These are phyloP conservation scores for Sebastes hubbsi DNA, from an alignment of 2,797 vertebrate genomes.

Conservation along the genomic window DNA sequence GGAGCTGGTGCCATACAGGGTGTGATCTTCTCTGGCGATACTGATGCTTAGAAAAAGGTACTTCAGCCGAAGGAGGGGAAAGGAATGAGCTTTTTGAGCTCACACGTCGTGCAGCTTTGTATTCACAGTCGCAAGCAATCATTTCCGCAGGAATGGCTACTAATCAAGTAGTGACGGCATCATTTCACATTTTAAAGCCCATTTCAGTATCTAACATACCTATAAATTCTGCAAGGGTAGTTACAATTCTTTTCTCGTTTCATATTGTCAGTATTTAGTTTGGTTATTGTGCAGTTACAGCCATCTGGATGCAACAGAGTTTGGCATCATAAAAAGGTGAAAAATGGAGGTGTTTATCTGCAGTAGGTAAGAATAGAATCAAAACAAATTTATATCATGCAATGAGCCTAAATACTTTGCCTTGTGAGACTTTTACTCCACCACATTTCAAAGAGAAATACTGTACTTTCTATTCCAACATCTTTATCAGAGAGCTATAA, in stretches of 20 bases:
- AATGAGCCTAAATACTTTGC: not conserved
- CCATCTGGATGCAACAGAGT: slow-evolving; percentile 25
- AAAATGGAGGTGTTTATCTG: slow-evolving; percentile 3
- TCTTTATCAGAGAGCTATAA: not conserved
- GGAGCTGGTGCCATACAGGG: slow-evolving; percentile 62
- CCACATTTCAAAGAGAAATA: not conserved
- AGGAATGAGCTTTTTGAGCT: slow-evolving; percentile 37
- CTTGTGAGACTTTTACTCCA: not conserved
- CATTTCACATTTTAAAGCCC: slow-evolving; percentile 51
- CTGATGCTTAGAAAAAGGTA: slow-evolving; percentile 43
- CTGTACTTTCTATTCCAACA: fast-evolving
- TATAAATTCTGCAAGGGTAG: slow-evolving; percentile 40
- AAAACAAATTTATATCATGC: not conserved
- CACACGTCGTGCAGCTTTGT: slow-evolving; percentile 30
- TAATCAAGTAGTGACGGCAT: slow-evolving; percentile 34
- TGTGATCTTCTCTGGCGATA: slow-evolving; percentile 66
- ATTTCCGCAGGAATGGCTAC: slow-evolving; percentile 43
- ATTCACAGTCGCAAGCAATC: slow-evolving; percentile 37
- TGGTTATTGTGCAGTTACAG: slow-evolving; percentile 9
- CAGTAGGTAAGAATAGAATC: not conserved
- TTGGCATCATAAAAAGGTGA: slow-evolving; percentile 19
- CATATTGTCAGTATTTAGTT: slow-evolving; percentile 26
- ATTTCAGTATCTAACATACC: slow-evolving; percentile 21
- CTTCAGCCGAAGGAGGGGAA: slow-evolving; percentile 34
- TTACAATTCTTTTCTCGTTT: slow-evolving; percentile 23